These are phyloP conservation scores for Macrotus californicus DNA, from an alignment of 2,113 vertebrate genomes.

Conservation along the genomic window DNA sequence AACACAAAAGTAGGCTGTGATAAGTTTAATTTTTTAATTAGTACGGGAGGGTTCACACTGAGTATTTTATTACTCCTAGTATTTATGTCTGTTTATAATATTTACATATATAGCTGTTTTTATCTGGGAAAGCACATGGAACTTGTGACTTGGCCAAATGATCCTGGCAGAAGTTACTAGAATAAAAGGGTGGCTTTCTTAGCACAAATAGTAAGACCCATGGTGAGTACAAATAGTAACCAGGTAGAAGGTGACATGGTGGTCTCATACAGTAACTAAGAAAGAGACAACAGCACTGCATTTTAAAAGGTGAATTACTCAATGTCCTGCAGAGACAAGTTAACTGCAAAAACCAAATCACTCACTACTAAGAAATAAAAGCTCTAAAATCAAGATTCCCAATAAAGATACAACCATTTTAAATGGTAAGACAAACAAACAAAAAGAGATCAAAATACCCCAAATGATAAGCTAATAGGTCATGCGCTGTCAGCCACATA, in stretches of 20 bases:
- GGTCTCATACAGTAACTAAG: not conserved
- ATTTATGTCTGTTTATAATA: not conserved
- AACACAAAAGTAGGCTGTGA: not conserved
- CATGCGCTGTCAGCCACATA: not conserved
- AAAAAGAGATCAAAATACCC: not conserved
- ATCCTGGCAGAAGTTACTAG: not conserved
- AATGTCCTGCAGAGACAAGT: not conserved
- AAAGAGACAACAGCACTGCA: not conserved
- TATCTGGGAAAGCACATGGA: not conserved
- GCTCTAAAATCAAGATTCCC: not conserved
- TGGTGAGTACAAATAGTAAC: not conserved
- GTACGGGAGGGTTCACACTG: not conserved
- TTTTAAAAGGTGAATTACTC: not conserved
- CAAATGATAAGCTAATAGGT: not conserved
- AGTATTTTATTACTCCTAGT: not conserved
- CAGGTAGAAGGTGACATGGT: not conserved
- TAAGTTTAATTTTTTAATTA: conserved; percentile 11
- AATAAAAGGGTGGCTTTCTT: not conserved
- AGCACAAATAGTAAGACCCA: not conserved
- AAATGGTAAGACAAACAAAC: not conserved
- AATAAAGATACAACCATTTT: not conserved
- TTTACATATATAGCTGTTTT: not conserved
- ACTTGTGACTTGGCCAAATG: not conserved
- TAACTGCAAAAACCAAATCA: not conserved
- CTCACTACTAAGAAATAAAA: not conserved